Conservation (phyloP, 2,888 invertebrate genomes). For the Hylaea fasciaria region DNA sequence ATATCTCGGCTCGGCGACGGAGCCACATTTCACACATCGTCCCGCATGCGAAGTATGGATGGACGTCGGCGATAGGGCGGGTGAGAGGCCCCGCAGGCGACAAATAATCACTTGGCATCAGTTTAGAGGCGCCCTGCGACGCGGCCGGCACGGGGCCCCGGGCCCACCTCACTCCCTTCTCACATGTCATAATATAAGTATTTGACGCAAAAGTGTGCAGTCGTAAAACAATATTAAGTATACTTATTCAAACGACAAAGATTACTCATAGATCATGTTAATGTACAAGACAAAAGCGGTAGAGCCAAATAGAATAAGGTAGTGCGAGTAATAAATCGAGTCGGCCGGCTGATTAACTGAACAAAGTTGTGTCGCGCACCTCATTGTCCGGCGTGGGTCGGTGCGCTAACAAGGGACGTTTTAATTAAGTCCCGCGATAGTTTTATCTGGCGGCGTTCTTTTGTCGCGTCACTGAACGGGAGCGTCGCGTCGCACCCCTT, state of each 20-base stretch:
- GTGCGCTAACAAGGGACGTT: constrained; percentile 47
- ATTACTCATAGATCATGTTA: neutral
- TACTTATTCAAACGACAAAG: neutral
- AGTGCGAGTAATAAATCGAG: constrained; percentile 42
- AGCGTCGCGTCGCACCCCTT: constrained; percentile 16
- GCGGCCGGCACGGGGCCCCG: neutral
- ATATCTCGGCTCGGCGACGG: constrained; percentile 33
- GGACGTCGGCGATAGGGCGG: constrained; percentile 25
- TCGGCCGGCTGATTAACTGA: constrained; percentile 50
- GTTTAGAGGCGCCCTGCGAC: neutral
- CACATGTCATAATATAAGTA: neutral
- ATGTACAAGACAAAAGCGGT: constrained; percentile 5
- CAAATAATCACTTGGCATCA: constrained; percentile 2
- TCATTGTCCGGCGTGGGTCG: constrained; percentile 38
- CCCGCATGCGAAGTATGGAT: constrained; percentile 8
- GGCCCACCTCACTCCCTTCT: neutral
- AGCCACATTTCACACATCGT: constrained; percentile 18
- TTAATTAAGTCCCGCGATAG: constrained; percentile 64
- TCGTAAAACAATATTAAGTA: neutral
- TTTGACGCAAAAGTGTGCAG: neutral
- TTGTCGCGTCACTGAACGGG: constrained; percentile 39
- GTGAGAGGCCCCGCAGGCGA: constrained; percentile 8
- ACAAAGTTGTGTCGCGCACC: constrained; percentile 41
- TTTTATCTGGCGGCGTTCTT: constrained; percentile 53
- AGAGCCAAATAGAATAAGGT: constrained; percentile 11